Evolutionary conservation across 2,797 vertebrate genomes (phyloP).

Genomic region (Cyprinodon diabolis): DNA sequence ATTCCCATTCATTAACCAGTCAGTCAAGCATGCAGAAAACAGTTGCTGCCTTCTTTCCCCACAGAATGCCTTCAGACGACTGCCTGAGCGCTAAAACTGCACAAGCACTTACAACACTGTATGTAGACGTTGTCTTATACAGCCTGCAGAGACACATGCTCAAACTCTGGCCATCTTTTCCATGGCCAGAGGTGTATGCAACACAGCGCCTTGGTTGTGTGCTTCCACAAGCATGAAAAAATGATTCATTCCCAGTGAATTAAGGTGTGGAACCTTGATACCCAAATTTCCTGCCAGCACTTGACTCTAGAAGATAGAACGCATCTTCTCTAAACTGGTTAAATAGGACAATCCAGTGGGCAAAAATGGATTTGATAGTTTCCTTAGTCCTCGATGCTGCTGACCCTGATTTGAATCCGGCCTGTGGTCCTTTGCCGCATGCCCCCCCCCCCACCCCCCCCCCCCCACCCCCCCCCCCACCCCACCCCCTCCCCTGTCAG

Average conservation of each 20-base stretch:
- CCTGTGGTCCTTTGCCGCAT: too few species aligned
- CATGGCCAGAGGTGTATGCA: background rate
- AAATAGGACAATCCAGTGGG: too few species aligned
- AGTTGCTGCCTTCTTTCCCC: background rate
- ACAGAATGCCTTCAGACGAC: conserved; percentile 8
- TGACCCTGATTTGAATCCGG: too few species aligned
- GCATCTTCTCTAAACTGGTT: too few species aligned
- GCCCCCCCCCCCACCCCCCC: too few species aligned
- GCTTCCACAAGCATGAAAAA: background rate
- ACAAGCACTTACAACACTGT: conserved; percentile 9
- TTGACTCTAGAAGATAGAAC: too few species aligned
- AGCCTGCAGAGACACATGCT: background rate
- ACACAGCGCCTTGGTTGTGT: background rate
- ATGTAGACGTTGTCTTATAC: conserved; percentile 10
- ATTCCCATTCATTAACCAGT: background rate
- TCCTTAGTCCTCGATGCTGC: too few species aligned
- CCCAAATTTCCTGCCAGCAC: too few species aligned
- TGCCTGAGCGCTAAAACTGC: conserved; percentile 11
- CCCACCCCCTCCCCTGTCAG: too few species aligned
- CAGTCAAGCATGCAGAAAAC: background rate
- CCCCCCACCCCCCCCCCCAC: too few species aligned
- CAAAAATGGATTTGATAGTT: too few species aligned
- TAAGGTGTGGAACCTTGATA: background rate
- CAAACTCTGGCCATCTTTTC: background rate
- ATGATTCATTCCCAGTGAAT: background rate